Conservation (phyloP, 2,113 vertebrate species). For the Heterotis niloticus region DNA sequence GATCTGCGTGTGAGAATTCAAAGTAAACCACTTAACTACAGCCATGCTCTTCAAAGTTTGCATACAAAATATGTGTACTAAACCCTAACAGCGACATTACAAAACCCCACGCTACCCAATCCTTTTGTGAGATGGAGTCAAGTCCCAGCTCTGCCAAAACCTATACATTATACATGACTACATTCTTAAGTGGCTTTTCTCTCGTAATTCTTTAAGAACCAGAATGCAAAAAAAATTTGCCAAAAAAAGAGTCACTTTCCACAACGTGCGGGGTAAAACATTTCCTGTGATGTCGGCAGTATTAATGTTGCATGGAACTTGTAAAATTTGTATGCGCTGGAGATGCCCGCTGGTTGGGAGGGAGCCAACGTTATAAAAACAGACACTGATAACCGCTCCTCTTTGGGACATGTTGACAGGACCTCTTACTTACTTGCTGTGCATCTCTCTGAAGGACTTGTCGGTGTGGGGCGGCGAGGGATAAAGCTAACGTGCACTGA, state of each 20-base stretch:
- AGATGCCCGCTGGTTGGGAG: background rate
- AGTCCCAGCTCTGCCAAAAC: background rate
- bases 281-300: background rate
- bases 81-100: background rate
- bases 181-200: background rate
- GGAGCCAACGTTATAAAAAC: background rate
- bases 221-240: background rate
- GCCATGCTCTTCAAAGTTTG: background rate
- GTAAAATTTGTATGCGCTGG: background rate
- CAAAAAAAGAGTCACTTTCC: background rate
- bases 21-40: background rate
- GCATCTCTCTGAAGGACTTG: too few relatives aligned
- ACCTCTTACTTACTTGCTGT: too few relatives aligned
- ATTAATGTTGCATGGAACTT: background rate
- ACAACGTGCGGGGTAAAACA: background rate
- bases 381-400: background rate
- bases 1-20: background rate
- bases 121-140: background rate
- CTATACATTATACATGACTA: background rate
- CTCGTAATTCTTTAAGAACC: background rate
- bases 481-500: too few relatives aligned
- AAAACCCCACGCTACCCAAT: background rate
- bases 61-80: background rate
- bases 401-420: too few relatives aligned
- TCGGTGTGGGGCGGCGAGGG: too few relatives aligned